Evolutionary conservation across 92 coral and sea anemone species (phyloP), one percentile per base, ranked within the genome.

Genomic region (Diadumene lineata): DNA sequence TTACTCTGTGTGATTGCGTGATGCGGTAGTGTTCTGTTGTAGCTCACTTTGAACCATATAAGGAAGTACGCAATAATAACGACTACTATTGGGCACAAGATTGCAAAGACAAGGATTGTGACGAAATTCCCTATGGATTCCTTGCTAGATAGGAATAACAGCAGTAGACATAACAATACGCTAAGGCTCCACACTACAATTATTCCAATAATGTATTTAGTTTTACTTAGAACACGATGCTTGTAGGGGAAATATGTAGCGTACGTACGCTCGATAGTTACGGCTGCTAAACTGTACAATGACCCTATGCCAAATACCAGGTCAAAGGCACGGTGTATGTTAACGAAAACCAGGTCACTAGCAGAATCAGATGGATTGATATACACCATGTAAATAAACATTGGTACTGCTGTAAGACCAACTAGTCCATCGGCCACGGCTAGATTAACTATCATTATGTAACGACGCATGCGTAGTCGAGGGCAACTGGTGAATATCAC

Each of bases 231-330:
- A 3, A 23, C 24, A 23, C 60, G 60, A 21, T 53, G 60, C 19
- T 53, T 53, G 21, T 9, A 53, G 4, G 60, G 60, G 19, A 3
- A 53, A 53, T 53, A 53, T 53, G 60, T 53, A 9, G 60, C 60
- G 18, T 53, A 53, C 6, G 13, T 13, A 6, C 48, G 48, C 13
- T 38, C 48, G 13, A 38, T 38, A 13, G 48, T 13, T 38, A 38
- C 21, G 3, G 4, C 13, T 6, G 48, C 48, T 38, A 78, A 60
- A 63, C 44, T 19, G 82, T 82, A 78, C 64, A 85, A 32, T 60
- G 84, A 83, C 72, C 72, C 43, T 18, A 76, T 1, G 56, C 81
- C 64, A 86, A 87, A 84, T n/a, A n/a, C n/a, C n/a, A n/a, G n/a
- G n/a, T n/a, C n/a, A n/a, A n/a, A n/a, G n/a, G n/a, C n/a, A n/a